Base-by-base conservation (phyloP, 2,113 vertebrate species). In the Antechinus stuartii region DNA sequence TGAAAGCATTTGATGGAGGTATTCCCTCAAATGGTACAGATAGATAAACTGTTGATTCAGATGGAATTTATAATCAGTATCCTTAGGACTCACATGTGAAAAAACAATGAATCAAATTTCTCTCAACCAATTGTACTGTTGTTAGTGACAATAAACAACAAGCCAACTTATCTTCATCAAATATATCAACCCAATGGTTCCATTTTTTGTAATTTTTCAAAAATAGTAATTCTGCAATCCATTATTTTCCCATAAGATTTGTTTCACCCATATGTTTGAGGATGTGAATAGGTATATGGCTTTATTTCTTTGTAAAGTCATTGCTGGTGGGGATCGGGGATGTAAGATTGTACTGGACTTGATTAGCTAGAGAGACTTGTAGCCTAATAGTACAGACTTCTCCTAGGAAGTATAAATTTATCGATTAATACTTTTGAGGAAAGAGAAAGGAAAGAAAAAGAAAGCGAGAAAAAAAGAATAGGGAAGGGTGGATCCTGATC, bases 281-380 rank as follows among this genome's bases (percentile, higher is more conserved):
- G 54, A 19, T 52, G 6, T 10, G 57, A 3, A 12, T 11, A 3
- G 61, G 1, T 16, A 68, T n/a, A 35, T n/a, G 61, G 12, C 12
- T 76, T 76, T 76, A 76, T 76, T 14, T 76, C 61, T n/a, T 76
- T 76, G n/a, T 76, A 35, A 42, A 84, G 68, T n/a, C 16, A 22
- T 42, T 22, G 35, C 16, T 35, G 3, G 30, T 9, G 9, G 22
- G 3, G 30, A 0, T 2, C 10, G 27, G 16, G 14, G 3, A 4
- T 10, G 9, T 12, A 52, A 52, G 8, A 11, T 8, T 42, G 19
- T 23, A 23, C n/a, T 84, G 2, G n/a, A 42, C 7, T 42, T 84
- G 6, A 76, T 76, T 16, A 84, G 19, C n/a, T 84, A 42, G 42
- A 84, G 19, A 84, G 1, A 42, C 19, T 19, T 84, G 2, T 3